These are phyloP conservation scores for Rotaria sp. DNA, from an alignment of 2,888 invertebrate species.

Conservation along the genomic window DNA sequence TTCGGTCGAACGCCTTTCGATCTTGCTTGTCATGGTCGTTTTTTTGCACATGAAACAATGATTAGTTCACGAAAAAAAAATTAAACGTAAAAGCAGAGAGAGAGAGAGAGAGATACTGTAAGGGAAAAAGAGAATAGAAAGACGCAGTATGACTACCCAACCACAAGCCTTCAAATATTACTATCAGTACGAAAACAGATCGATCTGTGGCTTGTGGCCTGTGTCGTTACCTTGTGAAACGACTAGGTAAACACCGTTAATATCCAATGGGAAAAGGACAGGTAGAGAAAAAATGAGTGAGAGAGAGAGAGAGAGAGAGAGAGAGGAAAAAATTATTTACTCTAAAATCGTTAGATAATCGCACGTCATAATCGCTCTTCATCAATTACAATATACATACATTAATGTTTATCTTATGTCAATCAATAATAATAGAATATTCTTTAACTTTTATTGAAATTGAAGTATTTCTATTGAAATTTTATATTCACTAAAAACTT, in stretches of 20 bases:
- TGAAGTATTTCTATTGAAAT: neutral
- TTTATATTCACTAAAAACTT: too few relatives aligned
- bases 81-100: neutral
- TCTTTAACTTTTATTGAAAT: neutral
- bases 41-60: neutral
- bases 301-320: neutral
- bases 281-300: neutral
- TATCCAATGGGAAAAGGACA: neutral
- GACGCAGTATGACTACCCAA: neutral
- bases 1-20: neutral
- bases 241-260: neutral
- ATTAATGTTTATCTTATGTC: neutral
- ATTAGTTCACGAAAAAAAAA: neutral
- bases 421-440: neutral
- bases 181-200: neutral
- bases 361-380: neutral
- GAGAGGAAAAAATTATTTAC: neutral
- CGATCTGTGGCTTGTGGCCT: neutral
- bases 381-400: neutral
- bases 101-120: neutral
- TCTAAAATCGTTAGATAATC: neutral
- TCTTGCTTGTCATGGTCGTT: neutral
- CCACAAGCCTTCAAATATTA: neutral
- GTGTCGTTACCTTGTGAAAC: neutral
- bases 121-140: too few relatives aligned